Evolutionary conservation across 2,797 vertebrate genomes (phyloP), one percentile per base, ranked within the genome.

Genomic region (Brachyalestes nurse): DNA sequence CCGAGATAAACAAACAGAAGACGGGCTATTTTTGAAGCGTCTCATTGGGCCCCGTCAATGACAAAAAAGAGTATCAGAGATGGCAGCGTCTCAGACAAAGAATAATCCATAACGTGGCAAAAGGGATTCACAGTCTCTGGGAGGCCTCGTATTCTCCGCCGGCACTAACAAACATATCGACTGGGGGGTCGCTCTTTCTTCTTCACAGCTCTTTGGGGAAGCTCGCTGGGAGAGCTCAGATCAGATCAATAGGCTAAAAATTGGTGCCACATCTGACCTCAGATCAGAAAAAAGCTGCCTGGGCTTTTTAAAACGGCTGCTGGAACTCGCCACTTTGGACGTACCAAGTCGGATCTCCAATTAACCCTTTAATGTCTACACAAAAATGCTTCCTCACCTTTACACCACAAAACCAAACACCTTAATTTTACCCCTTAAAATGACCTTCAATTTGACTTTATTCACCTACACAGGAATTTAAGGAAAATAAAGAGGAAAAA

Each of bases 121-220:
- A 14, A 79, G 57, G 64, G 72, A 83, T 81, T 75, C 58, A n/a
- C 47, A 77, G 78, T 45, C 78, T 69, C 72, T 71, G 40, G 78
- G 83, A 79, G 83, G 80, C 72, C 66, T 42, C 64, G 42, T 69
- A 75, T 82, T 76, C 78, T 75, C 51, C 77, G 23, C 28, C 72
- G 66, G 65, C 78, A 42, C 60, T 79, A 71, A 81, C 76, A 83
- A 85, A 86, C 69, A 85, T 77, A 86, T 85, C 42, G 81, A 83
- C 62, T 58, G 40, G 42, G 70, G 80, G 51, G 53, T 73, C n/a
- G 64, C 45, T 78, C 19, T 81, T 75, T 64, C 28, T 64, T 64
- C 77, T 57, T 78, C 17, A 67, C 78, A 58, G 60, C 47, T 40
- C 45, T 70, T 77, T 14, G 57, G 64, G 51, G 64, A 72, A 45